phyloP scores from a whole-genome alignment of 2,113 vertebrate genomes.

The Dasyornis broadbenti region DNA sequence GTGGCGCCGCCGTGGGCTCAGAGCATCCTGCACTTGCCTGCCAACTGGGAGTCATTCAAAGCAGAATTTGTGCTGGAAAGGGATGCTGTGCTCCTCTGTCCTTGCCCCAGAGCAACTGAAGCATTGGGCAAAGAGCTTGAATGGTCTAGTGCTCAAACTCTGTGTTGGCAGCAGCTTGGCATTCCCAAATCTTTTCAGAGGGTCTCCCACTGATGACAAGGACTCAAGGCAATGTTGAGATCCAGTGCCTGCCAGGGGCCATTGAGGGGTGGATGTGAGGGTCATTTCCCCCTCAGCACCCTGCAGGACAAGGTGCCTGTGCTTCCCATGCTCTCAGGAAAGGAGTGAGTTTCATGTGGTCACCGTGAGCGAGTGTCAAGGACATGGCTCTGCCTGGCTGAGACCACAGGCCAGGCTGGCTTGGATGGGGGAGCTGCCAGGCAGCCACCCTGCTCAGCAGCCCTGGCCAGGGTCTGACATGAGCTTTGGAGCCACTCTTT shows the following conservation, averaged over 20 bases:
- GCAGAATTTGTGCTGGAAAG: not conserved
- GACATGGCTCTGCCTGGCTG: not conserved
- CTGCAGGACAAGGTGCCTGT: not conserved
- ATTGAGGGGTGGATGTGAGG: not conserved
- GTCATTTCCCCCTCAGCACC: not conserved
- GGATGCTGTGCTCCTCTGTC: not conserved
- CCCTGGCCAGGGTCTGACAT: not conserved
- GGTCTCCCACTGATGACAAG: not conserved
- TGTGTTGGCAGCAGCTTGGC: not conserved
- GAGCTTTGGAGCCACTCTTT: not conserved
- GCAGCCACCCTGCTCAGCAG: not conserved
- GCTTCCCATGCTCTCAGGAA: rapidly evolving
- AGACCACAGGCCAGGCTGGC: not conserved
- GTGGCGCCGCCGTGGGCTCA: not conserved
- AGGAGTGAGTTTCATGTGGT: not conserved
- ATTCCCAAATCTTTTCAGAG: not conserved
- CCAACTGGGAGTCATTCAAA: not conserved
- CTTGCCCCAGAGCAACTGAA: not conserved
- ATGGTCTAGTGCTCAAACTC: not conserved
- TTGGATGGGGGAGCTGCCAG: not conserved
- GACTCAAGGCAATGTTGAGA: not conserved
- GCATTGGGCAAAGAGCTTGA: not conserved
- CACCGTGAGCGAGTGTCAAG: rapidly evolving
- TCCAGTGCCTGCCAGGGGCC: not conserved
- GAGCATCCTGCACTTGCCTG: not conserved